Evolutionary conservation across 2,888 invertebrate species (phyloP), one percentile per base, ranked within the genome.

Genomic region (Bursaphelenchus okinawaensis): DNA sequence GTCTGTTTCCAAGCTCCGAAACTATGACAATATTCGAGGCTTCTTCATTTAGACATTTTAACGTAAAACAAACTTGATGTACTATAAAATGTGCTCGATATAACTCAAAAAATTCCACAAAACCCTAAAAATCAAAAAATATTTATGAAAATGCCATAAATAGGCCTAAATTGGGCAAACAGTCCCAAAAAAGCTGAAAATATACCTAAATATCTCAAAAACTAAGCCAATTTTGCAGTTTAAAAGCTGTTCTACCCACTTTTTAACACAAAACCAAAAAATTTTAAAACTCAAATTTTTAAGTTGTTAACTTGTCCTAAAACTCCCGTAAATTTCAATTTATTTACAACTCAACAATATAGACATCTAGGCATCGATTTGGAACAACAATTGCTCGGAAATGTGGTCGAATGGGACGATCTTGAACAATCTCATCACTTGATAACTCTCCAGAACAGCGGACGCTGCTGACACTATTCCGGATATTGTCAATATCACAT

Each of bases 361-460:
- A 12, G 12, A n/a, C 40, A 40, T 40, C 40, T 40, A 40, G 40
- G 40, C 71, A 31, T 73, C 56, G 12, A 62, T 68, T 64, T 83
- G 75, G 71, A 81, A 81, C 29, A 81, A 73, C n/a, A 81, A 70
- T 67, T 81, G 78, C 65, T 81, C 76, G 9, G 78, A 75, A 16
- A 81, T 67, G 9, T 65, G 71, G 61, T 81, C 81, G 66, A 81
- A 81, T 23, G 74, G 72, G 6, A 77, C 80, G 52, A 81, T 78
- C 66, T 79, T 76, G 75, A 81, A 81, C 8, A 80, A 69, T 7
- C 79, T 73, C 78, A 79, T 76, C 52, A 78, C 75, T 65, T 77
- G 77, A 68, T 77, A 77, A 28, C 73, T 71, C 63, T 79, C 78
- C n/a, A 77, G 65, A 72, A 76, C 75, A 2, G 76, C 75, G 7